Base-by-base conservation (phyloP, 1,140 invertebrate genomes). In the Plectrocnemia conspersa region DNA sequence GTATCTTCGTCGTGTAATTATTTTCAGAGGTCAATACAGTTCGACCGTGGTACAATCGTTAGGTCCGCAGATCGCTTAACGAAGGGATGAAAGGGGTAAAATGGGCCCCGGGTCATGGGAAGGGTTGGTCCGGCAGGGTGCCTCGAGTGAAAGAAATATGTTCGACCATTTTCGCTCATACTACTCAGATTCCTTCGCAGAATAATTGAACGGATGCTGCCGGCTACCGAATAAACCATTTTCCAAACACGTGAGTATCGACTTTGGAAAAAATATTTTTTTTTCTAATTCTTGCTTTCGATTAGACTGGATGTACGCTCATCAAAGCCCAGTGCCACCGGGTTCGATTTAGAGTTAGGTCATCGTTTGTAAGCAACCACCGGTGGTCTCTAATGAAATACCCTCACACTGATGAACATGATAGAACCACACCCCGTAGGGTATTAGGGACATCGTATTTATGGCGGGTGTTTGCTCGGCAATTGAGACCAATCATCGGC, bases 81-180 rank as follows among this genome's bases (percentile, higher is more conserved):
- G 53, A 55, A 55, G 53, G 44, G 42, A 55, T 55, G 53, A 55
- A 55, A 46, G 42, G 53, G 53, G 53, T 47, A 13, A 55, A 44
- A 22, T 13, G 42, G 16, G 44, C 53, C 45, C 22, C 19, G 24
- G 53, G 53, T 45, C 7, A 55, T 27, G 10, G 22, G 22, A 54
- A 54, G 53, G 53, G 53, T 55, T 47, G 27, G 25, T 41, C 15
- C 45, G 9, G 15, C 24, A 25, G 19, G 3, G n/a, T 21, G 7
- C 47, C 18, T 40, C 25, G 21, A 53, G 27, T 35, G 52, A 54
- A 54, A 45, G 52, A 54, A 54, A 54, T 45, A 45, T 50, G 47
- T 38, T 50, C 32, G 47, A 25, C 24, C 33, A 3, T 50, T 24
- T 50, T 35, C 46, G 1, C 32, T 22, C 21, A 23, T 29, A 29